Evolutionary conservation across 2,888 invertebrate genomes (phyloP).

Genomic region (Drosophila kokeensis): DNA sequence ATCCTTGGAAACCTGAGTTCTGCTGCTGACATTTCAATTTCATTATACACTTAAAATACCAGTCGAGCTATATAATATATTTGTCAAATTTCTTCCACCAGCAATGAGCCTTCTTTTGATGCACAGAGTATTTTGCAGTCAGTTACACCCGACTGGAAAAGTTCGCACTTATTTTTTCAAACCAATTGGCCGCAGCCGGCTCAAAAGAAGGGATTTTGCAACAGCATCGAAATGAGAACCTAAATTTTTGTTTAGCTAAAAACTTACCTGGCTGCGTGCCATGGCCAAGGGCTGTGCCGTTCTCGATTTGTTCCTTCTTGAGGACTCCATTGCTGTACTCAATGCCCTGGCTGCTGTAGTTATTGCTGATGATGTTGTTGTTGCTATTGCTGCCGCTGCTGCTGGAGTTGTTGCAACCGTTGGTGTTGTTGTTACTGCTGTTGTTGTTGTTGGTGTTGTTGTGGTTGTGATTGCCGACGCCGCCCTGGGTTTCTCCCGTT

Average conservation of each 20-base stretch:
- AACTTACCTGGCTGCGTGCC: constrained; percentile 58
- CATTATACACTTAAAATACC: background rate
- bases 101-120: background rate
- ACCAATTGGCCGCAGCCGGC: background rate
- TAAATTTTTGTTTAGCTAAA: background rate
- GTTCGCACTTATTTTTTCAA: background rate
- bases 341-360: constrained; percentile 47
- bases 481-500: constrained; percentile 59
- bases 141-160: background rate
- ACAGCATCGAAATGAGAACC: background rate
- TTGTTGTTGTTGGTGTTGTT: constrained; percentile 3
- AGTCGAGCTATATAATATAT: background rate
- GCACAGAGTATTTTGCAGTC: background rate
- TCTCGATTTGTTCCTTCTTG: constrained; percentile 80
- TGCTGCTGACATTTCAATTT: background rate
- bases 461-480: constrained; percentile 4
- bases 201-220: background rate
- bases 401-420: constrained; percentile 20
- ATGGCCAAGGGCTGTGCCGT: constrained; percentile 53
- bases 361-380: constrained; percentile 27
- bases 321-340: constrained; percentile 73
- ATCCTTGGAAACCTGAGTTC: background rate
- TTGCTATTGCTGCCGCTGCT: constrained; percentile 36
- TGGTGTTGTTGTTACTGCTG: constrained; percentile 34
- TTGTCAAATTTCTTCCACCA: background rate